Evolutionary conservation across 2,113 vertebrate species (phyloP).

Genomic region (Cichladusa arquata): DNA sequence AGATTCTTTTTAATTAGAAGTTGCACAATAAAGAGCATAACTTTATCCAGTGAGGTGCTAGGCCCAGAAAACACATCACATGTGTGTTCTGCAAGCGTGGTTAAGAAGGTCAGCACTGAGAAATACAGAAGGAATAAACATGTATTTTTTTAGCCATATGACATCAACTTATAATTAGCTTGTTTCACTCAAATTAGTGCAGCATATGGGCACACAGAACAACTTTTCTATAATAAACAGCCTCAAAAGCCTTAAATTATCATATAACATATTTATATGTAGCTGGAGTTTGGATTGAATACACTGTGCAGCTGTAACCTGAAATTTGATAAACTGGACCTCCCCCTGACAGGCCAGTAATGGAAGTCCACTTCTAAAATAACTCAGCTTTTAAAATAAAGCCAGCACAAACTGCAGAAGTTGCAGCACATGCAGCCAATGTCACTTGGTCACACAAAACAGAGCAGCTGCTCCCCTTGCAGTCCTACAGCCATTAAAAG

Average conservation of each 20-base stretch:
- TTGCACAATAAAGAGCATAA: background rate
- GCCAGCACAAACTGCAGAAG: background rate
- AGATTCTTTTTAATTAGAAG: background rate
- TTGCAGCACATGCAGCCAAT: background rate
- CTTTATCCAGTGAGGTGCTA: background rate
- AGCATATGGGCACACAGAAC: background rate
- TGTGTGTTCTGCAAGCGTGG: background rate
- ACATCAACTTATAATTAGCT: constrained; percentile 61
- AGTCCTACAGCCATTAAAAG: background rate
- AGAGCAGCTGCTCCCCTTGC: background rate
- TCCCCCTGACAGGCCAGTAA: background rate
- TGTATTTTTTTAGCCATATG: constrained; percentile 52
- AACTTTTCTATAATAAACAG: constrained; percentile 44
- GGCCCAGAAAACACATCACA: background rate
- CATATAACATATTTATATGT: background rate
- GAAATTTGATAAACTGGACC: background rate
- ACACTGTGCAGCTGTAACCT: background rate
- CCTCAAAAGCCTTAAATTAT: background rate
- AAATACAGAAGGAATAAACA: constrained; percentile 2
- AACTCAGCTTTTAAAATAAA: background rate
- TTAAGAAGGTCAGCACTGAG: background rate
- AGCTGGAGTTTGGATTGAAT: background rate
- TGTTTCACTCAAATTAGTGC: constrained; percentile 9
- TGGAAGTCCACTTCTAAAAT: background rate
- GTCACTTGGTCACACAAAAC: background rate